Conservation (phyloP, 1,140 invertebrate species). For the Hylyphantes graminicola region DNA sequence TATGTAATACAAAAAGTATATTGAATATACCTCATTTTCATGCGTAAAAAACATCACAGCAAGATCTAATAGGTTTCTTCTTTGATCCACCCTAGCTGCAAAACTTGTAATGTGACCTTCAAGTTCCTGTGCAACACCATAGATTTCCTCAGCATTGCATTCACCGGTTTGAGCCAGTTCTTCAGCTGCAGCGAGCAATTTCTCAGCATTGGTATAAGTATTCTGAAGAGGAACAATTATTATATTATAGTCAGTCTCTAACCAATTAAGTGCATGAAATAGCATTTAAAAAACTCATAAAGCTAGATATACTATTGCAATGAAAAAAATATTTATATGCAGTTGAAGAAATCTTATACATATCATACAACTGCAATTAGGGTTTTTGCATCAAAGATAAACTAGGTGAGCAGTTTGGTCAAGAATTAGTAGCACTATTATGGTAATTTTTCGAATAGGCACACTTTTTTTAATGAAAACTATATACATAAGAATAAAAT, state of each 20-base stretch:
- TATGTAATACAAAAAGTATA: background rate
- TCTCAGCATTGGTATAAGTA: constrained; percentile 98
- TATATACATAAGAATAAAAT: too few relatives aligned
- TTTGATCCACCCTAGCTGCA: constrained; percentile 91
- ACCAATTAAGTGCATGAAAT: too few relatives aligned
- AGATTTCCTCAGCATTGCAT: constrained; percentile 95
- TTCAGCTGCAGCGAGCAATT: constrained; percentile 93
- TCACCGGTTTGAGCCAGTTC: constrained; percentile 95
- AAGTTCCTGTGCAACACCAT: constrained; percentile 90
- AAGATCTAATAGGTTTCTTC: constrained; percentile 88
- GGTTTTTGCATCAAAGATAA: too few relatives aligned
- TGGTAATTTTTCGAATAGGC: too few relatives aligned
- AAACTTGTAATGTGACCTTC: constrained; percentile 90
- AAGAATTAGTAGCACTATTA: too few relatives aligned
- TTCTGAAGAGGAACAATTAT: constrained; percentile 76
- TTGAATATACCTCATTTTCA: constrained; percentile 84
- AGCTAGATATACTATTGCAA: too few relatives aligned
- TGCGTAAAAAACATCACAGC: constrained; percentile 96
- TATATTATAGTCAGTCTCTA: background rate
- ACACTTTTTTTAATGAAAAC: too few relatives aligned
- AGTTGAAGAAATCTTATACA: too few relatives aligned
- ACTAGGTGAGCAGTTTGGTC: too few relatives aligned
- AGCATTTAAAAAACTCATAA: background rate
- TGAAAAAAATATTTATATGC: too few relatives aligned
- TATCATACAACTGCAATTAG: too few relatives aligned